Conservation (phyloP, 2,113 vertebrate species). For the Platycercus adscitus region DNA sequence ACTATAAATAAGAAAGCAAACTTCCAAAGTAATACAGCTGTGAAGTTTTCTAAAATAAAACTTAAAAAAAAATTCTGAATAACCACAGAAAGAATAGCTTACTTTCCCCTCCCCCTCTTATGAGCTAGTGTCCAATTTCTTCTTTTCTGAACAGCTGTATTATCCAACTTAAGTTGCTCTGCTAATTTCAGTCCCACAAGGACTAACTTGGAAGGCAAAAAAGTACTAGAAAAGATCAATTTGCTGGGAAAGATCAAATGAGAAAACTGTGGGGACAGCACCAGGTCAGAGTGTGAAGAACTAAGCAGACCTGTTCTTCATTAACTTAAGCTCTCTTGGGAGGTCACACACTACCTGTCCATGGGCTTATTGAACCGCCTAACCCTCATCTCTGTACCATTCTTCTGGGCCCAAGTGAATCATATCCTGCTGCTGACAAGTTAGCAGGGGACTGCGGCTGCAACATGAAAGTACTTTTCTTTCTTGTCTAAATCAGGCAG, state of each 20-base stretch:
- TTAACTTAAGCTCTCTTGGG: conserved; percentile 89
- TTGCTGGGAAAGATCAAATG: conserved; percentile 87
- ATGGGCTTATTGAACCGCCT: conserved; percentile 91
- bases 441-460: conserved; percentile 82
- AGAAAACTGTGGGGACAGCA: conserved; percentile 87
- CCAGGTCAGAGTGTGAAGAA: conserved; percentile 88
- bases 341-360: conserved; percentile 94
- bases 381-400: conserved; percentile 83
- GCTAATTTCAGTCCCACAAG: conserved; percentile 83
- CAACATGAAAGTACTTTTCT: conserved; percentile 86
- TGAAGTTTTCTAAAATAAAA: conserved; percentile 38
- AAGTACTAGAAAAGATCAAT: conserved; percentile 83
- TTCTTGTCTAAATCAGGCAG: conserved; percentile 84
- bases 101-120: conserved; percentile 52
- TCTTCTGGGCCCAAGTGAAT: conserved; percentile 82
- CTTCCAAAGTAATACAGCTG: conserved; percentile 21
- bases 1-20: neutral
- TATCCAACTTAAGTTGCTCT: conserved; percentile 83
- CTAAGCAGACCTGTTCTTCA: conserved; percentile 95
- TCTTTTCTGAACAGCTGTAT: conserved; percentile 81
- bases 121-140: conserved; percentile 77
- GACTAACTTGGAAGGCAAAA: conserved; percentile 81
- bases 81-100: conserved; percentile 67
- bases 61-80: neutral
- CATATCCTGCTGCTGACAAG: conserved; percentile 85